Conservation (phyloP, 2,888 invertebrate genomes). For the Lymantria monacha region DNA sequence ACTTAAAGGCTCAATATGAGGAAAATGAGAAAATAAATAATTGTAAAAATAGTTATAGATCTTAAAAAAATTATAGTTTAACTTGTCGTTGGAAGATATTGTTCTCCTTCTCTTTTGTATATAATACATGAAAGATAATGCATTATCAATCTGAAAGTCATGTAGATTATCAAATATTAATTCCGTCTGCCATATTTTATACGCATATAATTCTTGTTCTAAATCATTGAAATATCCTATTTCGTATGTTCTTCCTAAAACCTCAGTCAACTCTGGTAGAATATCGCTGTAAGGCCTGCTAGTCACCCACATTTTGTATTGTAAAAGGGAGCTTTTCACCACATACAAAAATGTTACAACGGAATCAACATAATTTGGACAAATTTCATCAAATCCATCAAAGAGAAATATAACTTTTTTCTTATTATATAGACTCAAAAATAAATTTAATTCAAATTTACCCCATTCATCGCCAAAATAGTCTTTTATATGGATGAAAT, state of each 20-base stretch:
- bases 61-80: neutral
- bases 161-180: constrained; percentile 8
- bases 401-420: constrained; percentile 9
- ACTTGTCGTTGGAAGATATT: neutral
- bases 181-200: constrained; percentile 13
- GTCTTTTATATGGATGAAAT: neutral
- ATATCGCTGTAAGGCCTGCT: constrained; percentile 23
- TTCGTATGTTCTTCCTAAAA: constrained; percentile 5
- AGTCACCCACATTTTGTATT: constrained; percentile 24
- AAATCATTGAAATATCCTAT: constrained; percentile 7
- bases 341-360: constrained; percentile 9
- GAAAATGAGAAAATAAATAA: neutral
- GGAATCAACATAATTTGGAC: constrained; percentile 17
- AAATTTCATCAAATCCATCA: constrained; percentile 19
- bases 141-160: constrained; percentile 8
- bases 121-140: constrained; percentile 9
- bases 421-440: constrained; percentile 18
- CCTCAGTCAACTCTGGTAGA: constrained; percentile 1
- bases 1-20: neutral
- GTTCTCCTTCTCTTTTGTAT: neutral
- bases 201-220: constrained; percentile 12
- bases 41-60: neutral
- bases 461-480: neutral
- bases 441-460: constrained; percentile 10
- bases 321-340: neutral